These are phyloP conservation scores for Scleropages formosus DNA, from an alignment of 2,797 vertebrate species.

Conservation along the genomic window DNA sequence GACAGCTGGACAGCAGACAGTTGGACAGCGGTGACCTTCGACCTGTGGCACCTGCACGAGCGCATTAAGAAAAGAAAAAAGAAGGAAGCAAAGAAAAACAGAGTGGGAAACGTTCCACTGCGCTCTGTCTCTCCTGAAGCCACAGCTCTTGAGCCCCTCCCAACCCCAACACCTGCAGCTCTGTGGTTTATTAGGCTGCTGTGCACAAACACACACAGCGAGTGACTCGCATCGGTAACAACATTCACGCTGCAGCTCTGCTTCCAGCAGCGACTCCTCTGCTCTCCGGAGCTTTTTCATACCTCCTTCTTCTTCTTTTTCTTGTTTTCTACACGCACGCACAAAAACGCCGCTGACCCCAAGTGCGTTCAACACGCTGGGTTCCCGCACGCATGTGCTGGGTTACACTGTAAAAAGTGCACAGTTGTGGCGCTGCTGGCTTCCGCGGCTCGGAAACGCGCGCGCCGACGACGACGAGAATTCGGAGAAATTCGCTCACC, in stretches of 20 bases:
- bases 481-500: conserved; percentile 18
- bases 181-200: background rate
- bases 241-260: background rate
- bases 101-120: background rate
- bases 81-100: background rate
- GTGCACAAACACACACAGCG: background rate
- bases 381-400: too few species aligned
- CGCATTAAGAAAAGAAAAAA: too few species aligned
- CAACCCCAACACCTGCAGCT: background rate
- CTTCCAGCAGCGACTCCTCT: background rate
- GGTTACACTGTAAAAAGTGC: too few species aligned
- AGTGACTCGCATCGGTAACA: background rate
- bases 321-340: too few species aligned
- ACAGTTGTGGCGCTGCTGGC: background rate
- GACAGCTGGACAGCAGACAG: background rate
- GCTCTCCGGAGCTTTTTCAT: too few species aligned
- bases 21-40: too few species aligned
- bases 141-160: background rate
- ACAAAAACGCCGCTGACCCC: too few species aligned
- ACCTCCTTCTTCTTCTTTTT: too few species aligned
- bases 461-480: background rate
- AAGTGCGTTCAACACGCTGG: too few species aligned
- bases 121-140: background rate
- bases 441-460: background rate
- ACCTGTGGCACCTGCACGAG: background rate